Conservation (phyloP, 2,113 vertebrate genomes). For the Myotis yumanensis region DNA sequence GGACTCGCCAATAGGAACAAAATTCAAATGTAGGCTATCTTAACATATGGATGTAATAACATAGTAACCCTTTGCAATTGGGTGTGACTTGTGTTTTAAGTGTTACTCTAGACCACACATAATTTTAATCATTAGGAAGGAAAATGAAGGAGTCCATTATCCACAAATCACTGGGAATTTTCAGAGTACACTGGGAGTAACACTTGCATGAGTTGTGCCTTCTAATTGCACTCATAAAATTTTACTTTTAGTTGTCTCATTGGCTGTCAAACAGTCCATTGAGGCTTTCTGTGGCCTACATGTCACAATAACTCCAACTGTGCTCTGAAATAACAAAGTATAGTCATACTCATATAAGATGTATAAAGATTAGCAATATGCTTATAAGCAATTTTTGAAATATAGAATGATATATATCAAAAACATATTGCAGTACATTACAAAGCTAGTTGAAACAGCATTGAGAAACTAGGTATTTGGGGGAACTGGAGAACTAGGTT, state of each 20-base stretch:
- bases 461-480: not conserved
- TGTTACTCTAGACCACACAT: not conserved
- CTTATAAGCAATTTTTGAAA: not conserved
- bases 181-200: not conserved
- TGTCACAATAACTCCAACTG: not conserved
- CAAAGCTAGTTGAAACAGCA: not conserved
- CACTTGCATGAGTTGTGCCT: not conserved
- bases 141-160: not conserved
- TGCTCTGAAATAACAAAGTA: not conserved
- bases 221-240: not conserved
- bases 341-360: not conserved
- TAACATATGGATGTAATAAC: not conserved
- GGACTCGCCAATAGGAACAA: not conserved
- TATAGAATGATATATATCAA: not conserved
- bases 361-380: not conserved
- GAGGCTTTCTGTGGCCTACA: not conserved
- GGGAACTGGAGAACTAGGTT: not conserved
- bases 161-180: not conserved
- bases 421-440: not conserved
- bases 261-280: not conserved
- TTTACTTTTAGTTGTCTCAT: not conserved
- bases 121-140: not conserved
- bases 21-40: conserved; percentile 19
- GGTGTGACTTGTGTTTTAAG: not conserved
- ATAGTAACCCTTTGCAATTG: not conserved